Evolutionary conservation across 2,888 invertebrate genomes (phyloP).

Genomic region (Ceraclea dissimilis): DNA sequence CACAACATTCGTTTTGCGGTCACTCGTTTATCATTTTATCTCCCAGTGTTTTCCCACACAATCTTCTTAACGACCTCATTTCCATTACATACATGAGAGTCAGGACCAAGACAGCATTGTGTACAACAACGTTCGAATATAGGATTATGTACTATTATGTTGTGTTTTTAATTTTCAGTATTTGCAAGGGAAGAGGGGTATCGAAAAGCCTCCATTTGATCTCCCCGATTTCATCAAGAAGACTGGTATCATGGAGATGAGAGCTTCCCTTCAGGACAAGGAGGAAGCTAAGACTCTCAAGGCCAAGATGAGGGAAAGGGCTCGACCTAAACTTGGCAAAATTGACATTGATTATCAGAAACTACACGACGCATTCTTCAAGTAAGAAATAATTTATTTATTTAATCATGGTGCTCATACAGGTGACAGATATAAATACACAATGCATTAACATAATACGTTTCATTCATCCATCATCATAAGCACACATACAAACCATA

Average conservation of each 20-base stretch:
- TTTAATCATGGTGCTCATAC: neutral
- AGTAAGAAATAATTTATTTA: slow-evolving; percentile 44
- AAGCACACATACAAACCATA: too few relatives aligned
- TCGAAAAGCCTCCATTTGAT: slow-evolving; percentile 98
- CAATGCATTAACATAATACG: neutral
- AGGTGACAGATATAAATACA: neutral
- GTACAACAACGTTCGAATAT: too few relatives aligned
- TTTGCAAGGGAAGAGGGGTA: slow-evolving; percentile 94
- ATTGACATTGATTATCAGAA: slow-evolving; percentile 99
- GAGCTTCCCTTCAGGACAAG: slow-evolving; percentile 95
- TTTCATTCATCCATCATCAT: neutral
- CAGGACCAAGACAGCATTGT: too few relatives aligned
- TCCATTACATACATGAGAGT: too few relatives aligned
- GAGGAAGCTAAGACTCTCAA: slow-evolving; percentile 92
- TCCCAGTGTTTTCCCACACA: too few relatives aligned
- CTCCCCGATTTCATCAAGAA: slow-evolving; percentile 97
- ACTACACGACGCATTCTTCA: slow-evolving; percentile 97
- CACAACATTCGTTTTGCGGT: too few relatives aligned
- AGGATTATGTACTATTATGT: too few relatives aligned
- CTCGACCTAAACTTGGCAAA: slow-evolving; percentile 96
- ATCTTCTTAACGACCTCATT: too few relatives aligned
- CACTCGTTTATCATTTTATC: too few relatives aligned
- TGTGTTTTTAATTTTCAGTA: slow-evolving; percentile 48
- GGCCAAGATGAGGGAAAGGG: slow-evolving; percentile 94
- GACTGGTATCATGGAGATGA: slow-evolving; percentile 99